Conservation (phyloP, 2,113 vertebrate genomes). For the Manacus vitellinus region DNA sequence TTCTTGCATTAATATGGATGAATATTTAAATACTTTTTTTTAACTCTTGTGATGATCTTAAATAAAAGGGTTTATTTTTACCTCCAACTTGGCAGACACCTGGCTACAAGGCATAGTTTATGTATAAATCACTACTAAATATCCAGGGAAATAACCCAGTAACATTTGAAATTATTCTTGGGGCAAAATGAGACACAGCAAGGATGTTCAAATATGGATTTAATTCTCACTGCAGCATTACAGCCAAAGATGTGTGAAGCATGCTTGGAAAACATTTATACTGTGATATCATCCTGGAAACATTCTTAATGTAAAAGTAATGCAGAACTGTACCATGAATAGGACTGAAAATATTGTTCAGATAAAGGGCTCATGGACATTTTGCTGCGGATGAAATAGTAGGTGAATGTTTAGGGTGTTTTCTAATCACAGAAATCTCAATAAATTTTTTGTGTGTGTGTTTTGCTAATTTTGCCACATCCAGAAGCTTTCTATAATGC, state of each 20-base stretch:
- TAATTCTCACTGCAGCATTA: neutral
- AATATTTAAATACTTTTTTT: neutral
- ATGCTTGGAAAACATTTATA: neutral
- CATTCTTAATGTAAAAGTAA: neutral
- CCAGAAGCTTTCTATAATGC: neutral
- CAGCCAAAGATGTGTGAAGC: neutral
- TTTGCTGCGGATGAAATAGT: neutral
- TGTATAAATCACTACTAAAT: neutral
- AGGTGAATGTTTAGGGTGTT: neutral
- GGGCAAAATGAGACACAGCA: neutral
- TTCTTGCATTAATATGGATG: neutral
- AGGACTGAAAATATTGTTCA: neutral
- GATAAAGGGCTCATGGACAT: neutral
- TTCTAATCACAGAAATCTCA: neutral
- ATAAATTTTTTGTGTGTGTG: neutral
- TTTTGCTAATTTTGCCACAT: neutral
- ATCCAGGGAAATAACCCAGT: neutral
- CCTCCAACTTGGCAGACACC: neutral
- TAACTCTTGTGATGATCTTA: neutral
- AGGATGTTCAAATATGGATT: neutral
- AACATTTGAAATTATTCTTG: neutral
- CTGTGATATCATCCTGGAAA: neutral
- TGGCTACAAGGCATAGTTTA: neutral
- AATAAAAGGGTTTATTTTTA: neutral
- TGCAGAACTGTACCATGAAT: neutral